Conservation (phyloP, 2,888 invertebrate genomes). For the Brachylomia viminalis region DNA sequence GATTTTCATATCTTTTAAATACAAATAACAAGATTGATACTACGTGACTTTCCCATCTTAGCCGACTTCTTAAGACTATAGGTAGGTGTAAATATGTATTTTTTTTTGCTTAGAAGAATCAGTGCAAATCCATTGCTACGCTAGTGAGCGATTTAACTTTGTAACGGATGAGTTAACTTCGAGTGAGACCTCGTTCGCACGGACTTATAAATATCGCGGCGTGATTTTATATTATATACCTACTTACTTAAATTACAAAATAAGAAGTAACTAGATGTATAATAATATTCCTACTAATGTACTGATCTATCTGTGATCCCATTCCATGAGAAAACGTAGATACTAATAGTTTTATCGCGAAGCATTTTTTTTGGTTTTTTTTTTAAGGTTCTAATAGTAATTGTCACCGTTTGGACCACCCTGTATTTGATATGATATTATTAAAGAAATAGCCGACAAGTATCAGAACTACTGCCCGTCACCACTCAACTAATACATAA, state of each 20-base stretch:
- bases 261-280: not conserved
- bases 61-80: slow-evolving; percentile 15
- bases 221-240: no score
- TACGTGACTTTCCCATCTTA: slow-evolving; percentile 35
- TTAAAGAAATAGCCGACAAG: slow-evolving; percentile 2
- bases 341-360: not conserved
- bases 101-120: slow-evolving; percentile 52
- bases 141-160: slow-evolving; percentile 57
- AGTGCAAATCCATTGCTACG: slow-evolving; percentile 68
- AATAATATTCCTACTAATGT: no score
- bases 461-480: slow-evolving; percentile 24
- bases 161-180: slow-evolving; percentile 51
- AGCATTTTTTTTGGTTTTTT: not conserved
- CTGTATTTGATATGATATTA: no score
- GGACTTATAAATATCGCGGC: no score
- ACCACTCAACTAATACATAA: slow-evolving; percentile 51
- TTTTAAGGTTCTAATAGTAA: no score
- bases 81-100: slow-evolving; percentile 7
- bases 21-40: not conserved
- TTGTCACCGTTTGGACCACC: no score
- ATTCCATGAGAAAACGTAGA: not conserved
- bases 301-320: not conserved
- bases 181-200: no score
- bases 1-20: not conserved
- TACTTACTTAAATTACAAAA: slow-evolving; percentile 15